Base-by-base conservation (phyloP, 2,113 vertebrate genomes). In the Myotis davidii region DNA sequence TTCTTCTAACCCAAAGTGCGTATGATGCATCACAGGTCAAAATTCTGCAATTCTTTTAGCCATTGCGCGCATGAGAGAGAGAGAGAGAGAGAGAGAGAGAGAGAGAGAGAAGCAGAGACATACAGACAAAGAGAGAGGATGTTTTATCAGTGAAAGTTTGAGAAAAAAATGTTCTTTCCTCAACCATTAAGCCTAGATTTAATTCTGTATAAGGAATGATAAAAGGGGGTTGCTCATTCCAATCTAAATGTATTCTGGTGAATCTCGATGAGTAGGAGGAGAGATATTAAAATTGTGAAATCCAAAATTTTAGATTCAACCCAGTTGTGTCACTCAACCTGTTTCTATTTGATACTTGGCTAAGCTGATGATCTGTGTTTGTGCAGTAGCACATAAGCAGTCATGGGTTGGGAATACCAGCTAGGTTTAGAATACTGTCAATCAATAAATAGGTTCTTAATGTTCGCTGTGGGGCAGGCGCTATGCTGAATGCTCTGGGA, bases 261-360 rank as follows among this genome's bases (percentile, higher is more conserved):
- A 84, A 93, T 90, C 59, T 85, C 20, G 4, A 88, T 85, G n/a
- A 79, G n/a, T 79, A 45, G 17, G 20, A 45, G 37, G 64, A 59
- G 72, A 87, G 27, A n/a, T 56, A 81, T 32, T 96, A 88, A 95
- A 59, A 61, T 50, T n/a, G 37, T 45, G 25, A 61, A 81, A 92
- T 95, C 32, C 25, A 95, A 92, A 77, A 74, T 84, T 59, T 85
- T 82, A 48, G 9, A 64, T 90, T 92, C 29, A 32, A 76, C 27
- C 34, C 84, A 20, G 42, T 79, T 6, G 79, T 83, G 95, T 86
- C 92, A 21, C 95, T 97, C 96, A 95, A 65, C 20, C 50, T 86
- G 64, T 97, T 88, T 85, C 88, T 59, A 79, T 88, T 67, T 37
- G 0, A 83, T 97, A 1, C 10, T 11, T 88, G 59, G 1, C 6